Base-by-base conservation (phyloP, 2,113 vertebrate genomes). In the Pseudopodoces humilis region DNA sequence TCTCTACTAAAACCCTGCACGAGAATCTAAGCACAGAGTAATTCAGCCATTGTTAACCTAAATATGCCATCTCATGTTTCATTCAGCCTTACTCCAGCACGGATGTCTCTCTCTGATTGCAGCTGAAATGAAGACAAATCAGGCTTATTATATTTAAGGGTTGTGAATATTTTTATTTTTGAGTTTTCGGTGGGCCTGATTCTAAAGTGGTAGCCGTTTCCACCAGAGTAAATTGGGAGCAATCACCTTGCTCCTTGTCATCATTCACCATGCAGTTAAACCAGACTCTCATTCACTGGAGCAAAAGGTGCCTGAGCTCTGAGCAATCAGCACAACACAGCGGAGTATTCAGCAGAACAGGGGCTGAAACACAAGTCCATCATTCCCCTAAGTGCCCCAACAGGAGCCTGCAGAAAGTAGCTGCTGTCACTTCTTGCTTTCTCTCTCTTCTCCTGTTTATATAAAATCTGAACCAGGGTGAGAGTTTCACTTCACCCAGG, bases 151-250 rank as follows among this genome's bases (percentile, higher is more conserved):
- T 94, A 53, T 83, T 37, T 88, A 90, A 93, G 50, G 72, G 24
- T 9, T 77, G 92, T 86, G 94, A 96, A 93, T 94, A 95, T 93
- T 95, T 95, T 93, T 96, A 95, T 77, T 95, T 94, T 88, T 31
- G 79, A 63, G 77, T 58, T 93, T 92, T 74, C 52, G 12, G 75
- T 49, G 87, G 93, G 87, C 68, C 93, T 96, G 92, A 96, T 96
- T 88, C 90, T 59, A 83, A 94, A 96, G 93, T 92, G 85, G 44
- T 86, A 86, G 88, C 92, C 79, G 28, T 92, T 96, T 86, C 63
- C 64, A 77, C 79, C 27, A 2, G 35, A 63, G 70, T 39, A 92
- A 92, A 95, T 94, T 62, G 76, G 87, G 63, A 95, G 79, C 93
- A 97, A 95, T 96, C 92, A 95, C 87, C 60, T 64, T 77, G 47